Percentiles rank a stretch among this genome's conserved stretches.
Conservation (phyloP, 2,797 vertebrate genomes). For the Hirundo rustica region DNA sequence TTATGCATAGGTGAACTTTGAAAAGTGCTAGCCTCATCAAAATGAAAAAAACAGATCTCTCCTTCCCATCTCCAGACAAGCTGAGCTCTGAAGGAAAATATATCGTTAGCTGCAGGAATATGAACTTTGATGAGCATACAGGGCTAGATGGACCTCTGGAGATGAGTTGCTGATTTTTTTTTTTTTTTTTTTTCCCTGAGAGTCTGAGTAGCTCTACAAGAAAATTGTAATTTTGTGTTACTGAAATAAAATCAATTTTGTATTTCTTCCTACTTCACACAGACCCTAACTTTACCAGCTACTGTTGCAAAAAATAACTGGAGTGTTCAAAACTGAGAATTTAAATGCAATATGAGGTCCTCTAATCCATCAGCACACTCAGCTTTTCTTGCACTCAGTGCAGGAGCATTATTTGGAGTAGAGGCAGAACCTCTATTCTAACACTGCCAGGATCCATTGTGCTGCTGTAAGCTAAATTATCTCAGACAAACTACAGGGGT, state of each 20-base stretch:
- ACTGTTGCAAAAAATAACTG: slow-evolving; percentile 32
- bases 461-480: background rate
- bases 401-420: background rate
- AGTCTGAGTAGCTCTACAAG: background rate
- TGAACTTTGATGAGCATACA: background rate
- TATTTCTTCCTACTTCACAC: slow-evolving; percentile 32
- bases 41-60: slow-evolving; percentile 17
- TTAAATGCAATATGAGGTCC: slow-evolving; percentile 5
- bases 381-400: background rate
- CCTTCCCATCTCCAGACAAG: background rate
- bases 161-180: background rate
- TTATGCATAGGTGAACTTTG: slow-evolving; percentile 54
- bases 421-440: background rate
- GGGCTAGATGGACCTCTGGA: background rate
- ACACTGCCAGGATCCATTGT: background rate
- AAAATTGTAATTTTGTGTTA: slow-evolving; percentile 25
- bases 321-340: slow-evolving; percentile 14
- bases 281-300: slow-evolving; percentile 15
- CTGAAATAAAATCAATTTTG: slow-evolving; percentile 34
- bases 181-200: background rate
- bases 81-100: background rate
- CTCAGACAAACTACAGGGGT: background rate
- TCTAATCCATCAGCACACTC: background rate
- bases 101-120: background rate
- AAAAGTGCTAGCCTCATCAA: slow-evolving; percentile 64